Evolutionary conservation across 1,140 invertebrate species (phyloP).

Genomic region (Saccostrea cuccullata): DNA sequence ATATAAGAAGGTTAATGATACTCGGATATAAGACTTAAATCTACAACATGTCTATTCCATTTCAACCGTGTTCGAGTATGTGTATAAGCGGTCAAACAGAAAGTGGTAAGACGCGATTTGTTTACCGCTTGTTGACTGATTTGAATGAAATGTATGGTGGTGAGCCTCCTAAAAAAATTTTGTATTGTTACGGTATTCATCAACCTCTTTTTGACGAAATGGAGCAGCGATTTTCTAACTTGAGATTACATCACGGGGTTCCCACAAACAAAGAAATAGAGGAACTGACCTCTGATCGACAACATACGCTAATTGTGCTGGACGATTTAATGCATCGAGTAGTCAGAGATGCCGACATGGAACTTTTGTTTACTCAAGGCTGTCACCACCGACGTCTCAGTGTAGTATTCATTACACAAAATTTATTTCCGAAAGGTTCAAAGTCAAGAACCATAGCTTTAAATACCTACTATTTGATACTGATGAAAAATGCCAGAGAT

Average conservation of each 20-base stretch:
- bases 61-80: constrained; percentile 25
- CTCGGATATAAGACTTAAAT: neutral
- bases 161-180: neutral
- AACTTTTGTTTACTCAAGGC: constrained; percentile 50
- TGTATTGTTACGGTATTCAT: constrained; percentile 54
- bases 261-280: too few species aligned
- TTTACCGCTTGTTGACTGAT: constrained; percentile 39
- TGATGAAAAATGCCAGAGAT: constrained; percentile 52
- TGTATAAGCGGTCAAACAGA: constrained; percentile 36
- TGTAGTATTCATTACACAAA: constrained; percentile 50
- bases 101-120: constrained; percentile 48
- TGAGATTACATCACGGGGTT: constrained; percentile 27
- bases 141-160: constrained; percentile 32
- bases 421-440: constrained; percentile 39
- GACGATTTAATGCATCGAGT: constrained; percentile 41
- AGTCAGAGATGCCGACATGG: constrained; percentile 11
- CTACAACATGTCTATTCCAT: constrained; percentile 18
- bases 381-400: constrained; percentile 46
- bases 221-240: constrained; percentile 30
- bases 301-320: constrained; percentile 39
- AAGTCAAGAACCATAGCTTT: constrained; percentile 42
- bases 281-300: neutral
- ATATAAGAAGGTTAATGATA: neutral
- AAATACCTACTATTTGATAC: constrained; percentile 39
- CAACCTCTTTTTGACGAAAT: constrained; percentile 50